Evolutionary conservation across 2,113 vertebrate genomes (phyloP).

Genomic region (Oreochromis aureus): DNA sequence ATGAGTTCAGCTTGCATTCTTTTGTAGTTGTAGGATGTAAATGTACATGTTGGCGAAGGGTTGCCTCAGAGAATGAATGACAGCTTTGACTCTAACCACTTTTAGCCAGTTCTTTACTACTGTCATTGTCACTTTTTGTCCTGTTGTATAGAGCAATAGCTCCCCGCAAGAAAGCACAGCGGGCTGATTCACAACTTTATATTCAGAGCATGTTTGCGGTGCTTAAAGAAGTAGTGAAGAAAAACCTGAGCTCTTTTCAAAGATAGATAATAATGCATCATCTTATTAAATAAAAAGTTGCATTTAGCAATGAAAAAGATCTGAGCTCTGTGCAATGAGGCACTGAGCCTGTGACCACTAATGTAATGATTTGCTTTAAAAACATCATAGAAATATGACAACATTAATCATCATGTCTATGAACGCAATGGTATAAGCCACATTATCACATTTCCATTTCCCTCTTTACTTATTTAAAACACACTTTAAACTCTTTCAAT

Average conservation of each 20-base stretch:
- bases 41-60: neutral
- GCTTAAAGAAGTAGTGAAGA: neutral
- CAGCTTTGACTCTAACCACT: neutral
- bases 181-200: neutral
- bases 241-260: neutral
- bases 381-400: neutral
- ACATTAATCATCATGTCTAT: rapidly evolving
- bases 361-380: neutral
- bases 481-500: neutral
- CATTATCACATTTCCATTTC: neutral
- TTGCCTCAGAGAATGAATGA: neutral
- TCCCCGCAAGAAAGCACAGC: rapidly evolving
- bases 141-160: neutral
- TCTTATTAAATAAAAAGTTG: neutral
- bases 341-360: neutral
- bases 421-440: rapidly evolving
- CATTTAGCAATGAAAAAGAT: neutral
- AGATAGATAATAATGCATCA: neutral
- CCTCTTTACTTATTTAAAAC: neutral
- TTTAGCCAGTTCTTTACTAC: neutral
- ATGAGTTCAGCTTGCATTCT: neutral
- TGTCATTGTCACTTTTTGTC: neutral
- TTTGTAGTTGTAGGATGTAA: neutral
- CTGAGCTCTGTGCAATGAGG: neutral
- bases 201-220: neutral